Conservation (phyloP, 2,797 vertebrate genomes). For the Agapornis canus region DNA sequence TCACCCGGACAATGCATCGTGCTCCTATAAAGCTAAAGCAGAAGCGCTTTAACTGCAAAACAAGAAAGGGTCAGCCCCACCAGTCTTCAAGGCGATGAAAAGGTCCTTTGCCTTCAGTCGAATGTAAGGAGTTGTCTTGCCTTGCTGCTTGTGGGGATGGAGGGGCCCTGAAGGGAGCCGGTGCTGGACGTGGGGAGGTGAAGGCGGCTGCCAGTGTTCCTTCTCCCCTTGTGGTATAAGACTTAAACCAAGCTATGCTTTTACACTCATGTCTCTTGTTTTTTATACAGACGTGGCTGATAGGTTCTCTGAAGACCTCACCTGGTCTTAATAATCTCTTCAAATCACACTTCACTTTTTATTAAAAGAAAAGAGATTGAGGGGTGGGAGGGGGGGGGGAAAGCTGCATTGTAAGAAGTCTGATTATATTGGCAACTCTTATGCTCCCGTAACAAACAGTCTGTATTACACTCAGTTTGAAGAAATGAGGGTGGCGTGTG, state of each 20-base stretch:
- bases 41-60: constrained; percentile 7
- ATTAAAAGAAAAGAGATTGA: constrained; percentile 17
- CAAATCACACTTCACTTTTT: constrained; percentile 74
- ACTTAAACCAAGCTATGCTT: constrained; percentile 75
- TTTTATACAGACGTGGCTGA: constrained; percentile 70
- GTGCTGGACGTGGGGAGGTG: constrained; percentile 63
- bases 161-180: background rate
- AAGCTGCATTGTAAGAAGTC: constrained; percentile 77
- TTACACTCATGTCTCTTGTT: constrained; percentile 67
- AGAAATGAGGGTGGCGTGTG: constrained; percentile 29
- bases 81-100: constrained; percentile 28
- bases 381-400: background rate
- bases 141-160: constrained; percentile 30
- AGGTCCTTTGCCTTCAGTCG: constrained; percentile 49
- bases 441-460: constrained; percentile 61
- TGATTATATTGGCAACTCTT: constrained; percentile 76
- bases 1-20: constrained; percentile 33
- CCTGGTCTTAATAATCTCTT: constrained; percentile 63
- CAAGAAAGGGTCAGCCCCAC: constrained; percentile 12
- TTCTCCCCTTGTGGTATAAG: constrained; percentile 47
- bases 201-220: constrained; percentile 4
- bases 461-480: constrained; percentile 58
- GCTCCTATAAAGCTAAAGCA: constrained; percentile 40
- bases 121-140: constrained; percentile 62
- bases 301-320: constrained; percentile 56